Percentiles rank a stretch among this genome's conserved stretches.
Conservation (phyloP, 2,888 invertebrate genomes). For the Lasioglossum marginatum region DNA sequence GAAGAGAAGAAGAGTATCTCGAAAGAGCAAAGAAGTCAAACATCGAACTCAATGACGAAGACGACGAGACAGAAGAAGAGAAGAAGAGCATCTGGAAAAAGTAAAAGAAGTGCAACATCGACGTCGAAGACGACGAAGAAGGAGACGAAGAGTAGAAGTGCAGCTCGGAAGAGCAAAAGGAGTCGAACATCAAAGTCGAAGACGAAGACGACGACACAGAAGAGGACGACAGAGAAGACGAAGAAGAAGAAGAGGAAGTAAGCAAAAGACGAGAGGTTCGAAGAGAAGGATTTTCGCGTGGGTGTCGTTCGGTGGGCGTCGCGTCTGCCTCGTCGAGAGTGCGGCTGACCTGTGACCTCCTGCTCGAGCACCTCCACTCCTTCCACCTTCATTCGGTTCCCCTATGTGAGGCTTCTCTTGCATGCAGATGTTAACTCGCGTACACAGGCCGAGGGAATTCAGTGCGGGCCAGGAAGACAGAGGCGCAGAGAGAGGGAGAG, state of each 20-base stretch:
- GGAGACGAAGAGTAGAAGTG: slow-evolving; percentile 36
- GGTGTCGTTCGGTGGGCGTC: slow-evolving; percentile 84
- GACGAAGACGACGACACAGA: slow-evolving; percentile 15
- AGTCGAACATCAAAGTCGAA: slow-evolving; percentile 2
- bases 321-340: slow-evolving; percentile 83
- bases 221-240: slow-evolving; percentile 30
- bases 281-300: slow-evolving; percentile 81
- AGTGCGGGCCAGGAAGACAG: slow-evolving; percentile 67
- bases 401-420: slow-evolving; percentile 68
- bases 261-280: slow-evolving; percentile 67
- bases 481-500: slow-evolving; percentile 54
- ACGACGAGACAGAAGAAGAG: slow-evolving; percentile 9
- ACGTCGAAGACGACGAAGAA: slow-evolving; percentile 17
- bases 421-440: slow-evolving; percentile 79
- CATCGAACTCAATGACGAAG: neutral
- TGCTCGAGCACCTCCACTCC: slow-evolving; percentile 71
- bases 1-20: neutral
- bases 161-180: neutral
- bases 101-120: neutral
- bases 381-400: slow-evolving; percentile 65
- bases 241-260: slow-evolving; percentile 59
- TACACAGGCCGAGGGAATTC: slow-evolving; percentile 69
- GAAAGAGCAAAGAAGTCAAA: neutral
- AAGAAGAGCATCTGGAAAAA: neutral
- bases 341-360: slow-evolving; percentile 82